Conservation (phyloP, 2,888 invertebrate genomes). For the Epinotia demarniana region DNA sequence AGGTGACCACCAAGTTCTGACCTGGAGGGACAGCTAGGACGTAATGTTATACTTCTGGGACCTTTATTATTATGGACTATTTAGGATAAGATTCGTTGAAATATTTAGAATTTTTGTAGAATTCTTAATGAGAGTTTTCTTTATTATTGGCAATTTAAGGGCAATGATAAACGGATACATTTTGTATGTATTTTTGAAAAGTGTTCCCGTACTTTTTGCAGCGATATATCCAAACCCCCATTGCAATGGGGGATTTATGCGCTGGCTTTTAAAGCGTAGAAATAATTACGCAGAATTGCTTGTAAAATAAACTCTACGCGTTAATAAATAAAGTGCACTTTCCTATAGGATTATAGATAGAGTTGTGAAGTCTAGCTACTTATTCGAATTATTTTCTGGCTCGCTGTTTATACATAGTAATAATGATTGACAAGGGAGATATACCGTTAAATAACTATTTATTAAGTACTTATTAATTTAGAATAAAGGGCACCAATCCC, state of each 20-base stretch:
- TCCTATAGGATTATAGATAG: neutral
- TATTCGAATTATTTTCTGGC: neutral
- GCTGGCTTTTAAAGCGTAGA: neutral
- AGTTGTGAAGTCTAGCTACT: neutral
- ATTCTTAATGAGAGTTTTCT: neutral
- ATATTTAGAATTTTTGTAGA: neutral
- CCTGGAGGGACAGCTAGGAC: constrained; percentile 31
- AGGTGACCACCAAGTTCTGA: constrained; percentile 72
- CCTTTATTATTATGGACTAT: constrained; percentile 20
- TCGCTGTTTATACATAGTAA: neutral
- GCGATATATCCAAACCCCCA: too few species aligned
- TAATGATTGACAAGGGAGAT: neutral
- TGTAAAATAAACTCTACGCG: neutral
- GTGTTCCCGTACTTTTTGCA: too few species aligned
- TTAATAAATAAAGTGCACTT: neutral
- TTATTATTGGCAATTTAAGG: too few species aligned
- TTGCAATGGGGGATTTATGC: too few species aligned
- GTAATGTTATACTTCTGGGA: constrained; percentile 7
- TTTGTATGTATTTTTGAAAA: too few species aligned
- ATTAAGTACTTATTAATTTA: constrained; percentile 3
- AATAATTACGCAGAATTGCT: neutral
- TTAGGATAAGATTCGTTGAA: neutral
- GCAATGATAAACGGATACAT: too few species aligned
- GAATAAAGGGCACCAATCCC: neutral
- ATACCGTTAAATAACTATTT: neutral